Evolutionary conservation across 2,113 vertebrate genomes (phyloP).

Genomic region (Engraulis encrasicolus): DNA sequence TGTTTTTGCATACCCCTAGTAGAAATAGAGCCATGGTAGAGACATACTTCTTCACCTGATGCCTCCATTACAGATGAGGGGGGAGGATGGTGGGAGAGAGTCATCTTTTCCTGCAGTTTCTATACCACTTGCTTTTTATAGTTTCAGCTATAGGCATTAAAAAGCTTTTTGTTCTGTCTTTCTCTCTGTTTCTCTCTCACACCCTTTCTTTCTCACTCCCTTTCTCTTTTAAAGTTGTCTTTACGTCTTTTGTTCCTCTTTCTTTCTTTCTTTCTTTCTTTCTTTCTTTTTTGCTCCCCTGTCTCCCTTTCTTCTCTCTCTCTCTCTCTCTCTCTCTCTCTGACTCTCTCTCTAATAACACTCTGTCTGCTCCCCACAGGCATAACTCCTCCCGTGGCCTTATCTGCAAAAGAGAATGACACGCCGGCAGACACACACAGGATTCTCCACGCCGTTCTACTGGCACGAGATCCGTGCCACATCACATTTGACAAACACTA

Average conservation of each 20-base stretch:
- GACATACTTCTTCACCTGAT: conserved; percentile 30
- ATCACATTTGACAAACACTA: background rate
- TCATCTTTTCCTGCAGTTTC: conserved; percentile 62
- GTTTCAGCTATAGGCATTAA: too few relatives aligned
- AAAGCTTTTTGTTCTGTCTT: too few relatives aligned
- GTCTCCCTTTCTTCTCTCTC: background rate
- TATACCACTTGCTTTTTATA: conserved; percentile 58
- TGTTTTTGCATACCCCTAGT: too few relatives aligned
- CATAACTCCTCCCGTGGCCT: background rate
- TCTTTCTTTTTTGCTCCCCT: background rate
- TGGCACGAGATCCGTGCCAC: background rate
- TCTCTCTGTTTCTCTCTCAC: too few relatives aligned
- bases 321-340: background rate
- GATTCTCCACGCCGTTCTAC: background rate
- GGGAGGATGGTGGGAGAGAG: conserved; percentile 50
- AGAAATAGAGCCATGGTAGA: too few relatives aligned
- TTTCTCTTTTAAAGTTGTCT: background rate
- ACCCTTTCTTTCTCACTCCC: background rate
- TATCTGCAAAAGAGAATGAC: background rate
- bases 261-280: background rate
- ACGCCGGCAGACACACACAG: background rate
- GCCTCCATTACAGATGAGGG: background rate
- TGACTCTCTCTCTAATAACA: background rate
- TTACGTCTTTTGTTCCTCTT: background rate
- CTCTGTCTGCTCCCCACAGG: background rate